A percentile compares a stretch with the other conserved stretches of the same genome.
Conservation (phyloP, 2,113 vertebrate species). For the Ptilonorhynchus violaceus region DNA sequence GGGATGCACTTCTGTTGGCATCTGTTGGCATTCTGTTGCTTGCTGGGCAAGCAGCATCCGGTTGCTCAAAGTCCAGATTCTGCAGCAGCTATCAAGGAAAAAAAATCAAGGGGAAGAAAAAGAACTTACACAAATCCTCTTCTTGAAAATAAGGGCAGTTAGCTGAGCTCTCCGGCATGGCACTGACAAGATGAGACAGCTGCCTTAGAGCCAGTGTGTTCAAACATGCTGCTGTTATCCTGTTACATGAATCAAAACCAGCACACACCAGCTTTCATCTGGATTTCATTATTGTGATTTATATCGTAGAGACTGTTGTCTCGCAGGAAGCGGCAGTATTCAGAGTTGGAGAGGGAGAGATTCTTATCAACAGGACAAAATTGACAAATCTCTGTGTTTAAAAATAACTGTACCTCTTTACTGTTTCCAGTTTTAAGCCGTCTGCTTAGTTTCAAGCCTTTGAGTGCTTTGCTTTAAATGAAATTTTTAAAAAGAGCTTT, state of each 20-base stretch:
- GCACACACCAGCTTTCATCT: conserved; percentile 58
- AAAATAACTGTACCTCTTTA: background rate
- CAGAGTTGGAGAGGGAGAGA: background rate
- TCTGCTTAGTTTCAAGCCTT: background rate
- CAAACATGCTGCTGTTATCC: conserved; percentile 33
- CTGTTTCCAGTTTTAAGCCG: background rate
- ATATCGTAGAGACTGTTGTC: conserved; percentile 27
- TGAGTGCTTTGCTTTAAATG: background rate
- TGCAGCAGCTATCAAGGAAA: background rate
- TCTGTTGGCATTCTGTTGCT: no score
- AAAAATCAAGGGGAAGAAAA: background rate
- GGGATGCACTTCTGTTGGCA: background rate
- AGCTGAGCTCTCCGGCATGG: background rate
- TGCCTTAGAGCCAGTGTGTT: conserved; percentile 38
- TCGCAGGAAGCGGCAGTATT: conserved; percentile 21
- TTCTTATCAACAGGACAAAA: conserved; percentile 37
- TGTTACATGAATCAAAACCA: conserved; percentile 54
- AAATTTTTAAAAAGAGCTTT: background rate
- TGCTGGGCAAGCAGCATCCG: background rate
- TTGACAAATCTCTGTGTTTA: background rate
- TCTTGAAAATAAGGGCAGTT: background rate
- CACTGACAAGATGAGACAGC: conserved; percentile 54
- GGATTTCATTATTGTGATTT: conserved; percentile 59
- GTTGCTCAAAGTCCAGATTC: background rate
- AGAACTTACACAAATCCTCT: background rate